Evolutionary conservation across 1,140 invertebrate genomes (phyloP).

Genomic region (Scaptodrosophila lebanonensis): DNA sequence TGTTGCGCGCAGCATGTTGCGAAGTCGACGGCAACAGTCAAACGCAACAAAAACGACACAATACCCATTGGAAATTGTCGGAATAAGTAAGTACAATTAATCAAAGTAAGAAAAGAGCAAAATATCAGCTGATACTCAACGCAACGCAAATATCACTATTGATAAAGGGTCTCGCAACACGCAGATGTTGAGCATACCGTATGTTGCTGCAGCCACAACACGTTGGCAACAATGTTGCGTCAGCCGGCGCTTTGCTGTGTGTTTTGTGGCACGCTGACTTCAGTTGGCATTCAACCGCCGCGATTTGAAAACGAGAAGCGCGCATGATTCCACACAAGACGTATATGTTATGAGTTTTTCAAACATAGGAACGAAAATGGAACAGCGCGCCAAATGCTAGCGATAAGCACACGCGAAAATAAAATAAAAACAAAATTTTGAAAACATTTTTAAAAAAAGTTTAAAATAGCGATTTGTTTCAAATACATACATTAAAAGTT

Average conservation of each 20-base stretch:
- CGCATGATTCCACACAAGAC: too few species aligned
- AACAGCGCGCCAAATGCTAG: slow-evolving; percentile 13
- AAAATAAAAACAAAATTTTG: neutral
- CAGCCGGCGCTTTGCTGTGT: slow-evolving; percentile 22
- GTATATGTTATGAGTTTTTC: slow-evolving; percentile 1
- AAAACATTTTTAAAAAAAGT: slow-evolving; percentile 1
- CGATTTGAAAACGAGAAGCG: slow-evolving; percentile 51
- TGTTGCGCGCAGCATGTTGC: slow-evolving; percentile 18
- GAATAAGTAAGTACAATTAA: too few species aligned
- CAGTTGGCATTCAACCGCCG: slow-evolving; percentile 61
- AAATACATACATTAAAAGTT: too few species aligned
- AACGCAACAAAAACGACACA: too few species aligned
- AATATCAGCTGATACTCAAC: too few species aligned
- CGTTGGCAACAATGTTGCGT: slow-evolving; percentile 56
- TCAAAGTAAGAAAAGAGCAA: too few species aligned
- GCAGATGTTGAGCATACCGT: too few species aligned
- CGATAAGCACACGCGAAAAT: neutral
- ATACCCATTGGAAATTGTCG: too few species aligned
- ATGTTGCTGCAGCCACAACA: too few species aligned
- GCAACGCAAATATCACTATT: too few species aligned
- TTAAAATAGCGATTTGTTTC: slow-evolving; percentile 4
- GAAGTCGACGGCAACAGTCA: too few species aligned
- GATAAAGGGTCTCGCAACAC: too few species aligned
- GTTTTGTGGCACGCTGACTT: slow-evolving; percentile 53
- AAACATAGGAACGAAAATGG: neutral